phyloP scores from a whole-genome alignment of 2,113 vertebrate genomes.

The Macroglossus sobrinus region DNA sequence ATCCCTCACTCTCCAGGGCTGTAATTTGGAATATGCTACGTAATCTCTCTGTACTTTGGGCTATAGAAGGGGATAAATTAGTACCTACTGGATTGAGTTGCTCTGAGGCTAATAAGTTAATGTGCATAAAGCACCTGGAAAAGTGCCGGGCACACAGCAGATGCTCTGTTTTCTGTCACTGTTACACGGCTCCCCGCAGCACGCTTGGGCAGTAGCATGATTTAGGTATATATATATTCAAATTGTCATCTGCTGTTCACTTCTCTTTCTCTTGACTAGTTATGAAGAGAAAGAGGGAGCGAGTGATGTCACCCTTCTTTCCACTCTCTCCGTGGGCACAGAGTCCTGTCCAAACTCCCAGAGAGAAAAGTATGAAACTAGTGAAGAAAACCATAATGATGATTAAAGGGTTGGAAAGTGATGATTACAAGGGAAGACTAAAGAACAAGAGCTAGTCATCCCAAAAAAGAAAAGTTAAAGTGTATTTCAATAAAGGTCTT shows the following conservation, averaged over 20 bases:
- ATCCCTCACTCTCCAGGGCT: neutral
- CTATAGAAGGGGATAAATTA: neutral
- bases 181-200: no score
- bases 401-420: slow-evolving; percentile 3
- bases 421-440: neutral
- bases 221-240: neutral
- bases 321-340: neutral
- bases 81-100: neutral
- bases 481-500: slow-evolving; percentile 31
- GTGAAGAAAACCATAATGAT: neutral
- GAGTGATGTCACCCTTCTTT: neutral
- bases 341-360: neutral
- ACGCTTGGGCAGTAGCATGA: no score
- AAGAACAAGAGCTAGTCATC: neutral
- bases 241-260: neutral
- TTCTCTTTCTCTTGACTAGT: neutral
- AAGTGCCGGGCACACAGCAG: neutral
- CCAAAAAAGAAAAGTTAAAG: neutral
- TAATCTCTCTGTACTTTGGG: neutral
- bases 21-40: neutral
- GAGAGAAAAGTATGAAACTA: neutral
- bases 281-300: neutral
- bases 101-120: neutral
- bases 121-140: neutral
- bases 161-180: neutral